Base-by-base conservation (phyloP, 2,113 vertebrate genomes). In the Propithecus coquereli region DNA sequence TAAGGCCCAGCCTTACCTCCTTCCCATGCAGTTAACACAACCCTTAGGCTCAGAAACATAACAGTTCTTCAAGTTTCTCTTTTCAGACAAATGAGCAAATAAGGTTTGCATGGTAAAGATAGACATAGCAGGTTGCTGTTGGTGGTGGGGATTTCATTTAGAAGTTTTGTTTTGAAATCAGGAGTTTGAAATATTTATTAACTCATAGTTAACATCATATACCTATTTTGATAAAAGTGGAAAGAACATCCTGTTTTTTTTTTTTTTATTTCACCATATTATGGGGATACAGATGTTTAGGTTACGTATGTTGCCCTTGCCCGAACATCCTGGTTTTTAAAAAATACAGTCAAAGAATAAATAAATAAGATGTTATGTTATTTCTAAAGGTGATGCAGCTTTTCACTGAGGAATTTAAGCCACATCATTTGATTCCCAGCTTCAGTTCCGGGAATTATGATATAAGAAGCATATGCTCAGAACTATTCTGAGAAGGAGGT, bases 21-120 rank as follows among this genome's bases (percentile, higher is more conserved):
- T 52, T 43, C 13, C 12, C 47, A 8, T 45, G 32, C 0, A 50
- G 52, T 63, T 50, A 43, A 50, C 1, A 59, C 14, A 30, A 0
- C 8, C 43, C 17, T 34, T 23, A 87, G 7, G 34, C 4, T 63
- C 32, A 86, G 12, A 92, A 30, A 54, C 37, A 54, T 59, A 74
- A 63, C 32, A 63, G 34, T 90, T 82, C 8, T 54, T 47, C 40
- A 87, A 54, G 13, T 80, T 85, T 86, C 11, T 47, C 70, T 68
- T 47, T 66, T 57, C 34, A 34, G 45, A 45, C 30, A 86, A 32
- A 23, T 30, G 25, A 50, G 54, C 20, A 50, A 43, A 30, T 37
- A 43, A 32, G n/a, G 2, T 23, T 37, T 23, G 10, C 10, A 6
- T n/a, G 30, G 68, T 47, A 89, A 40, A 87, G 52, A 91, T 27